These are phyloP conservation scores for Serranus cabrilla DNA, from an alignment of 2,797 vertebrate genomes.

Conservation along the genomic window DNA sequence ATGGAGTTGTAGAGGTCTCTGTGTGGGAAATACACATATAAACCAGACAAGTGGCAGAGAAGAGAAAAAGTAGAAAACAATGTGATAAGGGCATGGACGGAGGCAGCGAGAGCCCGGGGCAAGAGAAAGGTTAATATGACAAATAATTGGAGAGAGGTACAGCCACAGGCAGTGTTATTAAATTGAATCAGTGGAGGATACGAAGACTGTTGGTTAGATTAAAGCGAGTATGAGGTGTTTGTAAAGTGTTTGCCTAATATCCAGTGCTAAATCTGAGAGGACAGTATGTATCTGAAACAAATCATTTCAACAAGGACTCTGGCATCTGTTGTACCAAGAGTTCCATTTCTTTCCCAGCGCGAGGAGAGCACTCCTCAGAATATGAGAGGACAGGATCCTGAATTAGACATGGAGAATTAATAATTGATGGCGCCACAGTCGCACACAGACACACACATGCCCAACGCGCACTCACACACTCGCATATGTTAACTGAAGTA, in stretches of 20 bases:
- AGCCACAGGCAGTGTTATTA: conserved; percentile 53
- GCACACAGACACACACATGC: conserved; percentile 49
- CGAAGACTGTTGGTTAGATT: conserved; percentile 56
- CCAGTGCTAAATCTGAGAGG: conserved; percentile 39
- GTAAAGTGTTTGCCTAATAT: conserved; percentile 59
- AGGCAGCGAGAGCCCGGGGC: conserved; percentile 18
- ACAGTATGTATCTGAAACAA: conserved; percentile 37
- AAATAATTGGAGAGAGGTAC: conserved; percentile 65
- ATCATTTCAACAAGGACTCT: conserved; percentile 45
- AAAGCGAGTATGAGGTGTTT: conserved; percentile 46
- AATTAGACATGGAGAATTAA: conserved; percentile 78
- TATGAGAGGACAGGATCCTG: conserved; percentile 66
- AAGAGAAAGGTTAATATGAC: conserved; percentile 69
- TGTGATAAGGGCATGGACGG: conserved; percentile 32
- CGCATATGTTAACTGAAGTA: conserved; percentile 20
- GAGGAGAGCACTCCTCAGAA: conserved; percentile 47
- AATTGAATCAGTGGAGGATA: conserved; percentile 44
- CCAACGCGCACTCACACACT: not conserved
- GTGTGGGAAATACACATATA: conserved; percentile 24
- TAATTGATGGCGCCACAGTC: conserved; percentile 67
- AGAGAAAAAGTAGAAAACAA: conserved; percentile 26
- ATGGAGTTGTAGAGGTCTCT: conserved; percentile 18
- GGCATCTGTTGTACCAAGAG: conserved; percentile 40
- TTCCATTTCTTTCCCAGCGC: conserved; percentile 55
- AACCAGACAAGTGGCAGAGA: conserved; percentile 14